Conservation (phyloP, 1,140 invertebrate species). For the Melanaphis sacchari region DNA sequence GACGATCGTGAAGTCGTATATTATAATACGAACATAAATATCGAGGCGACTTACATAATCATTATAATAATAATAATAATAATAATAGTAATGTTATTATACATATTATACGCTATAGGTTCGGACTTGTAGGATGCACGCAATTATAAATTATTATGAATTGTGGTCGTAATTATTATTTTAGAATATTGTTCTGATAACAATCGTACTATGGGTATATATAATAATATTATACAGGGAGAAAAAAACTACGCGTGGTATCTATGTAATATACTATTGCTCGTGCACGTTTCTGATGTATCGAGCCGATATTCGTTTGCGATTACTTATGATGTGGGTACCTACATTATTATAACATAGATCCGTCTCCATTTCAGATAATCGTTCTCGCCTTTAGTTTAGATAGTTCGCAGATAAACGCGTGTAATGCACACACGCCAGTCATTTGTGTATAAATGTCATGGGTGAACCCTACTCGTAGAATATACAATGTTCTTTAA, state of each 20-base stretch:
- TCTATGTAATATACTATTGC: background rate
- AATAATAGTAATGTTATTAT: background rate
- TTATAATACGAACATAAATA: background rate
- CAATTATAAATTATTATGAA: constrained; percentile 18
- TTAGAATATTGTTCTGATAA: constrained; percentile 8
- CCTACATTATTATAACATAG: background rate
- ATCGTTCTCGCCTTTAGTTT: background rate
- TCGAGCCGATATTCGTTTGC: background rate
- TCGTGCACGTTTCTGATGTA: background rate
- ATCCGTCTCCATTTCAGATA: background rate
- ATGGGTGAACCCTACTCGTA: no score
- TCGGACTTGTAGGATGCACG: background rate
- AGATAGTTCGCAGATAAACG: no score
- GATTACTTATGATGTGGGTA: background rate
- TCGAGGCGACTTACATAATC: constrained; percentile 3
- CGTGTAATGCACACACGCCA: no score
- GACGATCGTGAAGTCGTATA: background rate
- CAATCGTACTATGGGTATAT: background rate
- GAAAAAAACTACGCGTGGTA: background rate
- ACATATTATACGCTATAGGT: background rate
- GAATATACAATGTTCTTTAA: no score
- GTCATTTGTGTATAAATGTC: no score
- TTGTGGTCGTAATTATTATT: constrained; percentile 37
- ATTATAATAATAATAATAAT: background rate
- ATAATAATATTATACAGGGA: background rate